Evolutionary conservation across 1,140 invertebrate genomes (phyloP), one percentile per base, ranked within the genome.

Genomic region (Caenorhabditis briggsae): DNA sequence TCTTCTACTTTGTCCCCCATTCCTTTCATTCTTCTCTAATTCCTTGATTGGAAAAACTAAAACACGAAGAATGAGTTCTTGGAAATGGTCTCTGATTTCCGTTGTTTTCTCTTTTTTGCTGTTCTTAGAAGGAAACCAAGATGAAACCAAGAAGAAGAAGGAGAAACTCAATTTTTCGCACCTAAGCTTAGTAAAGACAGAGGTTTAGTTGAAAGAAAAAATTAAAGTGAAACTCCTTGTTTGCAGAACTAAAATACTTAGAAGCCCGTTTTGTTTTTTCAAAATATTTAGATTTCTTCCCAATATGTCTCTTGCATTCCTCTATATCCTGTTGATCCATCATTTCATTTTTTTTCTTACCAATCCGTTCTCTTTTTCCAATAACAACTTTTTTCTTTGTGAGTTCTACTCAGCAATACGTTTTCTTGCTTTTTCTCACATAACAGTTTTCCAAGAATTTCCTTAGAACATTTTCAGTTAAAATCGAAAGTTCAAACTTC

Each of bases 81-180:
- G n/a, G n/a, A 25, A 78, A 53, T 61, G 43, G 7, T 59, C n/a
- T 83, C 82, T 83, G 55, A 83, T 83, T 83, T 83, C 82, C 82
- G 55, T 58, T 59, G 53, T 61, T 58, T 83, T 46, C 48, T 56
- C 20, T 11, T 43, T 14, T 41, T 18, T 25, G 6, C 20, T 18
- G 9, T 59, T 82, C 82, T 82, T 20, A 48, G 43, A 70, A 70
- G 41, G 18, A 46, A 41, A 46, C 41, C 41, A 70, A 70, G 64
- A 18, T 46, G 16, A n/a, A 70, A 41, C n/a, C n/a, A 14, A 78
- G 41, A 23, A 78, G 20, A 41, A 78, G n/a, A 33, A 74, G 23
- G 23, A 48, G 16, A 74, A 74, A 64, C 25, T 33, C 0, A 64
- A 64, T 18, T 70, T 70, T 70, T 70, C 46, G 64, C 64, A 70